Evolutionary conservation across 2,797 vertebrate species (phyloP).

Genomic region (Loriculus beryllinus): DNA sequence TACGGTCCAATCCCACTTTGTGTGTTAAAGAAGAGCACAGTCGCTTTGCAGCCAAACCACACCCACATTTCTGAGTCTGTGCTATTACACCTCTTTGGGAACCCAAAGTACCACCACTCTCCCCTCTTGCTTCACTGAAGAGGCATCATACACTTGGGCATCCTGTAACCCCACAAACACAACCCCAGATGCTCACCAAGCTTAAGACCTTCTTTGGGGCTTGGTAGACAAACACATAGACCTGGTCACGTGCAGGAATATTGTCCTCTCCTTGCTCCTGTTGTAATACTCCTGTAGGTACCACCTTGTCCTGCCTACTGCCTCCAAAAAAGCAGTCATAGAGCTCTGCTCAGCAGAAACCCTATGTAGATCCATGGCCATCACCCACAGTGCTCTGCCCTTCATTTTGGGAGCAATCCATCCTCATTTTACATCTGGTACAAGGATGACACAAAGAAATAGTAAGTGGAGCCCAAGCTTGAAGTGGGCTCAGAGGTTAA

Average conservation of each 20-base stretch:
- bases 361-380: neutral
- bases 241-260: neutral
- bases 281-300: neutral
- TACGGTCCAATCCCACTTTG: neutral
- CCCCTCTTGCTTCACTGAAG: neutral
- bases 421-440: neutral
- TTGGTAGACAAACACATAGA: neutral
- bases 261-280: neutral
- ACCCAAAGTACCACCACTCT: neutral
- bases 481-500: neutral
- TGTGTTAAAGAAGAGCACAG: fast-evolving
- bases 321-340: neutral
- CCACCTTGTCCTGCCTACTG: neutral
- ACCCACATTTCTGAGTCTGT: neutral
- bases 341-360: neutral
- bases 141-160: neutral
- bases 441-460: neutral
- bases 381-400: neutral
- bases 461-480: neutral
- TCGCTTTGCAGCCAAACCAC: neutral
- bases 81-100: neutral
- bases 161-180: neutral
- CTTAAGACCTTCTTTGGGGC: neutral
- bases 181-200: neutral
- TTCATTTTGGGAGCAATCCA: neutral